Evolutionary conservation across 2,888 invertebrate species (phyloP).

Genomic region (Cheilosia vulpina): DNA sequence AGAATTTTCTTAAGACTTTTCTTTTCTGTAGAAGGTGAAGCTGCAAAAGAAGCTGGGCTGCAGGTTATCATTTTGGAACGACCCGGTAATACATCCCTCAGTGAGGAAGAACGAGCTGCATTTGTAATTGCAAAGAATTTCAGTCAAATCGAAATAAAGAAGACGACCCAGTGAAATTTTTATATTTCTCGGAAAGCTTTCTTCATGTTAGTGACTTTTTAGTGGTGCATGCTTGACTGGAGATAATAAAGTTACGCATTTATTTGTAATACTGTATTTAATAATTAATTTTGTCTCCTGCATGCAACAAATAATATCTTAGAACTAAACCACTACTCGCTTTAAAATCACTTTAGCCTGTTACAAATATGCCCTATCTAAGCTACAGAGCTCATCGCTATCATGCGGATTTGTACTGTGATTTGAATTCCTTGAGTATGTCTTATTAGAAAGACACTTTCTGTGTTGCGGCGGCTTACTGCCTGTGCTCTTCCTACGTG

Average conservation of each 20-base stretch:
- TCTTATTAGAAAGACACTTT: constrained; percentile 63
- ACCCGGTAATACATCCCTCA: constrained; percentile 90
- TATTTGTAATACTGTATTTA: too few species aligned
- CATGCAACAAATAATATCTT: too few species aligned
- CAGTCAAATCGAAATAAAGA: constrained; percentile 83
- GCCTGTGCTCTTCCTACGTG: constrained; percentile 18
- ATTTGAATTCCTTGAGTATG: constrained; percentile 77
- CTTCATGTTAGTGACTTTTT: too few species aligned
- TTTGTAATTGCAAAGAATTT: constrained; percentile 87
- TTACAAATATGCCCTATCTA: constrained; percentile 81
- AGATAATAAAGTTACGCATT: too few species aligned
- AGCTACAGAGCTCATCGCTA: constrained; percentile 81
- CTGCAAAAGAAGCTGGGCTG: constrained; percentile 90
- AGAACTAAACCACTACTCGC: neutral
- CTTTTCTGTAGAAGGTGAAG: constrained; percentile 89
- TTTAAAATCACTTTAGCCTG: neutral
- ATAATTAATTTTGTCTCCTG: too few species aligned
- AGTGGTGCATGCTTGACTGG: too few species aligned
- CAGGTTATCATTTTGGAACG: constrained; percentile 88
- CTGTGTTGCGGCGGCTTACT: constrained; percentile 76
- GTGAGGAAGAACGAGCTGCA: constrained; percentile 85
- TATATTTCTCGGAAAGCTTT: too few species aligned
- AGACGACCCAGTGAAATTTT: neutral
- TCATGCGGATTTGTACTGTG: constrained; percentile 76
- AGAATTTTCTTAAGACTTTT: neutral